A percentile compares a stretch with the other conserved stretches of the same genome.
These are phyloP conservation scores for Bombus difficillimus DNA, from an alignment of 1,140 invertebrate genomes.

Conservation along the genomic window DNA sequence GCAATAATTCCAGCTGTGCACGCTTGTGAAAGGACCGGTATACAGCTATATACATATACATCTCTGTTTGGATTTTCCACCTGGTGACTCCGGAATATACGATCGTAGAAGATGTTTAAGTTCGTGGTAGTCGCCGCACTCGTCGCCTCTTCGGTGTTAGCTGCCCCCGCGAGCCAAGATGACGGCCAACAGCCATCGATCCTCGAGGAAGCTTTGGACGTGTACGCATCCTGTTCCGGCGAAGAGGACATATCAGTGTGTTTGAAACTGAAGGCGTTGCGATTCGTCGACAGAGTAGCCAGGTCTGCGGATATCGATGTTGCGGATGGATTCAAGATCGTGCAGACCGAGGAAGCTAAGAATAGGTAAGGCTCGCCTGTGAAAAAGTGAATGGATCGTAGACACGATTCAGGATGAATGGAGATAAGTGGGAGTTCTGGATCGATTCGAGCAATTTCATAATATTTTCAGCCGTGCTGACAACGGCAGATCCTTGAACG, in stretches of 20 bases:
- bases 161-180: constrained; percentile 83
- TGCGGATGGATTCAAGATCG: constrained; percentile 87
- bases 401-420: background rate
- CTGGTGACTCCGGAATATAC: constrained; percentile 10
- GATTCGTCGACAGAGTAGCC: constrained; percentile 78
- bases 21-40: background rate
- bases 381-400: constrained; percentile 28
- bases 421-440: too few relatives aligned
- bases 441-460: background rate
- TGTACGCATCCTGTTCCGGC: constrained; percentile 85
- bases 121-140: constrained; percentile 80
- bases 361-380: constrained; percentile 72
- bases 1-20: constrained; percentile 47
- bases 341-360: constrained; percentile 84
- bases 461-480: constrained; percentile 78
- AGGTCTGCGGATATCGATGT: constrained; percentile 83
- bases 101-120: constrained; percentile 82
- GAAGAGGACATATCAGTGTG: constrained; percentile 88
- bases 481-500: constrained; percentile 82
- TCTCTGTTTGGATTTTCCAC: background rate
- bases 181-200: constrained; percentile 66
- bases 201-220: constrained; percentile 82
- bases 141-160: constrained; percentile 79
- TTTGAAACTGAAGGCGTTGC: constrained; percentile 84
- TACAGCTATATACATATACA: background rate